A percentile compares a stretch with the other conserved stretches of the same genome.
Conservation (phyloP, 2,113 vertebrate species). For the Leptosomus discolor region DNA sequence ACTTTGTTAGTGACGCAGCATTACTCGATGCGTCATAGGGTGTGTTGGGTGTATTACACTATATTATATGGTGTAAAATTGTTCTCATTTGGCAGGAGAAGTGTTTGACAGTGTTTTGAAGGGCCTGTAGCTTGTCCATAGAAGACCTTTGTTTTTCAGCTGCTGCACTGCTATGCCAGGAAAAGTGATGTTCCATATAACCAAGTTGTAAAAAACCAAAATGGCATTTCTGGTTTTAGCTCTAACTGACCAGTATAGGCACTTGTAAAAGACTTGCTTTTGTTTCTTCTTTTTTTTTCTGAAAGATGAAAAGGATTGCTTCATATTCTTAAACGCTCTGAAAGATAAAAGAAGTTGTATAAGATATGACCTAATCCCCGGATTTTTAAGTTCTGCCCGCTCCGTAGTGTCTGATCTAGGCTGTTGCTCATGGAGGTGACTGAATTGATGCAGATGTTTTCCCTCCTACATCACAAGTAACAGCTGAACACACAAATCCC, state of each 20-base stretch:
- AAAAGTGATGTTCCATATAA: not conserved
- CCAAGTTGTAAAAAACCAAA: not conserved
- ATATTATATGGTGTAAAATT: not conserved
- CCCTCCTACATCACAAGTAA: not conserved
- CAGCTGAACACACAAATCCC: conserved; percentile 34
- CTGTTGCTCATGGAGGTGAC: not conserved
- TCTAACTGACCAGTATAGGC: not conserved
- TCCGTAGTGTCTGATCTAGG: not conserved
- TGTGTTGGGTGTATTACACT: not conserved
- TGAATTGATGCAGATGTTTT: not conserved
- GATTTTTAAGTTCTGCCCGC: not conserved
- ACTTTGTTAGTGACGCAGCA: not conserved
- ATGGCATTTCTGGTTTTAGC: not conserved
- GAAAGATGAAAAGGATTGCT: not conserved
- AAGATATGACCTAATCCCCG: not conserved
- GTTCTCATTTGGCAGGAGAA: not conserved
- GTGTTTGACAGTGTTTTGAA: not conserved
- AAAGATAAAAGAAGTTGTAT: not conserved
- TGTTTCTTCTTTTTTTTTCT: not conserved
- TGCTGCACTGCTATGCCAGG: not conserved
- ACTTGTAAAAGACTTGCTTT: not conserved
- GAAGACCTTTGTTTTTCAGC: not conserved
- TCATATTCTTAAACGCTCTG: not conserved
- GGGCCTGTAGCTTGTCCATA: not conserved
- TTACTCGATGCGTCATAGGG: conserved; percentile 12